A percentile compares a stretch with the other conserved stretches of the same genome.
These are phyloP conservation scores for Promerops cafer DNA, from an alignment of 2,113 vertebrate species.

Conservation along the genomic window DNA sequence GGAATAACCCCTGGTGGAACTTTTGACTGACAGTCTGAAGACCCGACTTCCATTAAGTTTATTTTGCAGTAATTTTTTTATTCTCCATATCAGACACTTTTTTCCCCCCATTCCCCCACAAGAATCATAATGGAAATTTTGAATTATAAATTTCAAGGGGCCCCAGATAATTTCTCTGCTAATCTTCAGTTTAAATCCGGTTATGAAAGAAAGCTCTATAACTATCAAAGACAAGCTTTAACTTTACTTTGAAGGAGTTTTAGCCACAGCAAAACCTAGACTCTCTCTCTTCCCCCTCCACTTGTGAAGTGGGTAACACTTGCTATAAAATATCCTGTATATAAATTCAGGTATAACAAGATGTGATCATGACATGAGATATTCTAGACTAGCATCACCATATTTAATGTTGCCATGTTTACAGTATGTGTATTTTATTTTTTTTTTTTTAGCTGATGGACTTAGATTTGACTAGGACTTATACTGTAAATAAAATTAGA, in stretches of 20 bases:
- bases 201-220: constrained; percentile 60
- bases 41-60: constrained; percentile 94
- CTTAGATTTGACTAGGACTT: constrained; percentile 71
- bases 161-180: constrained; percentile 68
- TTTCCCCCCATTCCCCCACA: neutral
- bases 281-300: constrained; percentile 21
- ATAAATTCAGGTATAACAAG: constrained; percentile 74
- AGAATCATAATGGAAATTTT: constrained; percentile 71
- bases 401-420: constrained; percentile 79
- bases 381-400: constrained; percentile 74
- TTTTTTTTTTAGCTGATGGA: constrained; percentile 67
- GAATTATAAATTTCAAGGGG: constrained; percentile 68
- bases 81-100: constrained; percentile 75
- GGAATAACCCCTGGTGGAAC: constrained; percentile 83
- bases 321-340: constrained; percentile 68
- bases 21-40: constrained; percentile 84
- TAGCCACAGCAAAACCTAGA: constrained; percentile 66
- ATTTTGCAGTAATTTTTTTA: constrained; percentile 85
- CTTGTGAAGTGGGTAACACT: constrained; percentile 64
- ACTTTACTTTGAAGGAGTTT: constrained; percentile 76
- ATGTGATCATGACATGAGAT: constrained; percentile 75
- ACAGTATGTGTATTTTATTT: constrained; percentile 63
- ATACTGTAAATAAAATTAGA: constrained; percentile 72
- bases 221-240: constrained; percentile 81
- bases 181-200: constrained; percentile 64